Base-by-base conservation (phyloP, 2,888 invertebrate genomes). In the Caenorhabditis plicata region DNA sequence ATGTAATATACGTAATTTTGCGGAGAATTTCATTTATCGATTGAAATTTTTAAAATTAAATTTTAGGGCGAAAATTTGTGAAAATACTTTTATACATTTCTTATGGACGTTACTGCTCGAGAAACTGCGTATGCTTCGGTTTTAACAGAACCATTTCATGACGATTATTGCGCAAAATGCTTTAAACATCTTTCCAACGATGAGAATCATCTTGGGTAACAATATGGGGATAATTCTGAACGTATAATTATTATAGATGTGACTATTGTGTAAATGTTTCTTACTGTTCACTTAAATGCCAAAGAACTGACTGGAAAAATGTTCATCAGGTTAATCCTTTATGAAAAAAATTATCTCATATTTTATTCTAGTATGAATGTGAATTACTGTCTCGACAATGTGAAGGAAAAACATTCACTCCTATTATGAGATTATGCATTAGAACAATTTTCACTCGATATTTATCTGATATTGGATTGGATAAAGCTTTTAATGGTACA, bases 231-330 rank as follows among this genome's bases (percentile, higher is more conserved):
- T 4, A 27, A 43, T 17, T n/a, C 22, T 9, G 29, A 36, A 15
- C 22, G n/a, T 27, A 17, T 55, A 2, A 11, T n/a, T n/a, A n/a
- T n/a, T n/a, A n/a, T n/a, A n/a, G 32, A 1, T 57, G 58, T 25
- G 58, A 58, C 22, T 47, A 58, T 27, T 58, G 58, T 31, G 9
- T 41, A n/a, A 41, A 44, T 27, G 52, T 58, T 3, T 27, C 43
- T 7, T 58, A 58, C 25, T 58, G 58, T 22, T 45, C 47, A 9
- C 13, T 44, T 26, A 58, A 48, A 29, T 58, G 58, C 26, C 58
- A 58, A 32, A 25, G 58, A 23, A 47, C 32, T 4, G 58, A 58
- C 26, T 58, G 58, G 58, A 52, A 41, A 13, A 31, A 13, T 1
- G 43, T 52, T 2, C 58, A 58, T 45, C 35, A 32, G 41, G 53